Evolutionary conservation across 2,888 invertebrate genomes (phyloP), one percentile per base, ranked within the genome.

Genomic region (Macrosiphum euphorbiae): DNA sequence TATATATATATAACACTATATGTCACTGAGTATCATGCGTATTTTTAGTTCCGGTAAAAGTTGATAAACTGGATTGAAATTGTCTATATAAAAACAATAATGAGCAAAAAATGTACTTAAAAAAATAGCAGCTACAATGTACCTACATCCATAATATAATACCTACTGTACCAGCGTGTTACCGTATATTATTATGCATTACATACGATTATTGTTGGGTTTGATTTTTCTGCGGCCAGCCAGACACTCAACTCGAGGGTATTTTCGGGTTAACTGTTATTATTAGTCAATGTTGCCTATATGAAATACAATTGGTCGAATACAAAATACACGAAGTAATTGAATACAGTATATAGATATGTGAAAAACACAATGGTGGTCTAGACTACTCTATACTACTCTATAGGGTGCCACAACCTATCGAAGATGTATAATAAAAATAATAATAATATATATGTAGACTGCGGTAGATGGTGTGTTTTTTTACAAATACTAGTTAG

Each of bases 11-110:
- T 41, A 41, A 52, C 28, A 35, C 87, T 87, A 24, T 58, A 26
- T 58, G 85, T 85, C 52, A 50, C 47, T 28, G 26, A 26, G n/a
- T 86, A 87, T 85, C 85, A 88, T 90, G 7, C n/a, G 41, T 44
- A 35, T 61, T 58, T 61, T 84, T 91, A 91, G 91, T 58, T 91
- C 91, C 91, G 91, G 91, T 91, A 91, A 91, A 91, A 91, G 91
- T 91, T 86, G 86, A 91, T 58, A 86, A 91, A 91, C 91, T 91
- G 91, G 91, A 91, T 91, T 91, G 91, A 91, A 91, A 91, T 91
- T 58, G 47, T 86, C 85, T 91, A 85, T 44, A 91, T 26, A 91
- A 13, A 24, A 58, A 91, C 55, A 91, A 58, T 58, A 91, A 91
- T 91, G n/a, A 91, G 58, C 91, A 26, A 91, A 91, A 58, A 90